Conservation (phyloP, 2,888 invertebrate genomes). For the Bedellia somnulentella region DNA sequence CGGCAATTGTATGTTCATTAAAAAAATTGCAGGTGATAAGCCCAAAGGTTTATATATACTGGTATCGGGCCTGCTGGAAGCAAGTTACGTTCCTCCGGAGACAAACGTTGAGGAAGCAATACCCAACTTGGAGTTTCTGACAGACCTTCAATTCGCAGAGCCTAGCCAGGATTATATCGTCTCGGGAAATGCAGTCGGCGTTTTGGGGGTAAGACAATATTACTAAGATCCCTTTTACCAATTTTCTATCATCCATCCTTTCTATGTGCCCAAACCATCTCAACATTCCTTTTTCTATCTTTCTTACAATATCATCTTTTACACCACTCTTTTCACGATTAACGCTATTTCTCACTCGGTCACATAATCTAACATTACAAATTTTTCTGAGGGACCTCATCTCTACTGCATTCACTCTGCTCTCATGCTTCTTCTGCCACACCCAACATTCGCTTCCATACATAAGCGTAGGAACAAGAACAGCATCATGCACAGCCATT, state of each 20-base stretch:
- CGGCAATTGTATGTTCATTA: conserved; percentile 10
- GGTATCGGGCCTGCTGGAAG: conserved; percentile 43
- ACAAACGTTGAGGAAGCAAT: conserved; percentile 43
- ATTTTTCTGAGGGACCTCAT: too few relatives aligned
- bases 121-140: conserved; percentile 57
- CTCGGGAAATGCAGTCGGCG: conserved; percentile 64
- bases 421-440: too few relatives aligned
- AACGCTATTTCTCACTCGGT: too few relatives aligned
- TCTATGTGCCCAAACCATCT: too few relatives aligned
- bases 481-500: too few relatives aligned
- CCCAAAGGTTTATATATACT: conserved; percentile 42
- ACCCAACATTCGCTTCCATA: too few relatives aligned
- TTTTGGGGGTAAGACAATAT: conserved; percentile 41
- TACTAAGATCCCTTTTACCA: background rate
- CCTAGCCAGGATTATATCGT: conserved; percentile 58
- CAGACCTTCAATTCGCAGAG: conserved; percentile 43
- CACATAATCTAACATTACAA: too few relatives aligned
- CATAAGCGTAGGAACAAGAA: too few relatives aligned
- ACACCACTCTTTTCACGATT: too few relatives aligned
- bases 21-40: conserved; percentile 32
- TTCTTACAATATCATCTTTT: too few relatives aligned
- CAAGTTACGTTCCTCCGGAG: conserved; percentile 36
- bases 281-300: too few relatives aligned
- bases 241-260: too few relatives aligned
- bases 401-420: background rate